Evolutionary conservation across 2,888 invertebrate species (phyloP).

Genomic region (Torymus tubicola): DNA sequence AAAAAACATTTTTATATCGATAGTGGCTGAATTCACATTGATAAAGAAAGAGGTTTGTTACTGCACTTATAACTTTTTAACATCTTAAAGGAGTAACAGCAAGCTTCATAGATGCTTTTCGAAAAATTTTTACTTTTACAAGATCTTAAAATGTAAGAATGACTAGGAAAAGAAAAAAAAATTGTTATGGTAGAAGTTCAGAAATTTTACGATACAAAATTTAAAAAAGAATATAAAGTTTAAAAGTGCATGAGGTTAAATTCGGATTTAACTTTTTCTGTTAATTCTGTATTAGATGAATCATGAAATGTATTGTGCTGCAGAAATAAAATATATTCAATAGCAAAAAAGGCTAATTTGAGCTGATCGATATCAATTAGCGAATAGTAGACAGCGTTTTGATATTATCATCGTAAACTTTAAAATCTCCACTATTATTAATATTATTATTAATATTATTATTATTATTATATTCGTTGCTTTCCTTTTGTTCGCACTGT

Average conservation of each 20-base stretch:
- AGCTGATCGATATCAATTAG: slow-evolving; percentile 35
- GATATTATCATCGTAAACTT: slow-evolving; percentile 43
- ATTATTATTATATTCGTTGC: slow-evolving; percentile 19
- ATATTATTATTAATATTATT: slow-evolving; percentile 13
- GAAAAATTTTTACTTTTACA: slow-evolving; percentile 58
- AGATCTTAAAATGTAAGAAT: slow-evolving; percentile 47
- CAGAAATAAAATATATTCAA: slow-evolving; percentile 24
- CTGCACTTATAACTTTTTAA: slow-evolving; percentile 54
- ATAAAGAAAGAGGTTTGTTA: slow-evolving; percentile 58
- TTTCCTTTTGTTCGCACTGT: slow-evolving; percentile 32
- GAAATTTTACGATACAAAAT: slow-evolving; percentile 53
- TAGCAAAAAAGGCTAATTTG: slow-evolving; percentile 25
- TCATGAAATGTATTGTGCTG: slow-evolving; percentile 31
- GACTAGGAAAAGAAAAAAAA: slow-evolving; percentile 33
- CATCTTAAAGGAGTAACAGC: slow-evolving; percentile 36
- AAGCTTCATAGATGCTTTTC: slow-evolving; percentile 54
- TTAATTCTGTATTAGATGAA: slow-evolving; percentile 43
- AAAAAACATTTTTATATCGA: slow-evolving; percentile 63
- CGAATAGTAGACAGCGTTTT: slow-evolving; percentile 46
- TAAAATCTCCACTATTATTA: slow-evolving; percentile 24
- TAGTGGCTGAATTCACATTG: slow-evolving; percentile 60
- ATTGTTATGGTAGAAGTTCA: slow-evolving; percentile 50
- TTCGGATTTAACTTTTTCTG: slow-evolving; percentile 35
- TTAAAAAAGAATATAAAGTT: slow-evolving; percentile 42
- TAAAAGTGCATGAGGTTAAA: slow-evolving; percentile 38